Evolutionary conservation across 2,113 vertebrate species (phyloP).

Genomic region (Arvicanthis niloticus): DNA sequence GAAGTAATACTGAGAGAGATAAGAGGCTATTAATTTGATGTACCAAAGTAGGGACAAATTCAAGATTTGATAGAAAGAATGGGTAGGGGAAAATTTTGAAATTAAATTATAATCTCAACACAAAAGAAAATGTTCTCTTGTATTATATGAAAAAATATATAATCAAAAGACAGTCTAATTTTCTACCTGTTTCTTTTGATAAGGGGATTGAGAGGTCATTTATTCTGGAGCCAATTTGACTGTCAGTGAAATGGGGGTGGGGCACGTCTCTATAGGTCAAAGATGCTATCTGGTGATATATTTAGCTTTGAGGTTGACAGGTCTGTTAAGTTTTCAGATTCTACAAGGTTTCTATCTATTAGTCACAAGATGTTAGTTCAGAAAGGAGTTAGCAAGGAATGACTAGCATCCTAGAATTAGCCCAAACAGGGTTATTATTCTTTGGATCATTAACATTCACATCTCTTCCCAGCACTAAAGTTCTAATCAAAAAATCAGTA

Average conservation of each 20-base stretch:
- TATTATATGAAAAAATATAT: neutral
- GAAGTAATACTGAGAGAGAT: neutral
- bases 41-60: too few relatives aligned
- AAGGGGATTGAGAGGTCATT: too few relatives aligned
- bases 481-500: too few relatives aligned
- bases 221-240: too few relatives aligned
- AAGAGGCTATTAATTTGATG: neutral
- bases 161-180: neutral
- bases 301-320: neutral
- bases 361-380: neutral
- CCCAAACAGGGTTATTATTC: too few relatives aligned
- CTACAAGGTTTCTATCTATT: neutral
- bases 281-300: neutral
- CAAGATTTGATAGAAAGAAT: neutral
- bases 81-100: neutral
- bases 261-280: neutral
- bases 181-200: neutral
- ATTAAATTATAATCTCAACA: neutral
- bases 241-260: too few relatives aligned
- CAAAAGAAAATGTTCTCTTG: neutral
- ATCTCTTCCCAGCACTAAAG: too few relatives aligned
- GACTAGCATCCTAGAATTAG: neutral
- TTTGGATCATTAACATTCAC: too few relatives aligned
- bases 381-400: neutral
- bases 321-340: neutral